A percentile compares a stretch with the other conserved stretches of the same genome.
phyloP scores from a whole-genome alignment of 2,113 vertebrate genomes.

The Axis porcinus region DNA sequence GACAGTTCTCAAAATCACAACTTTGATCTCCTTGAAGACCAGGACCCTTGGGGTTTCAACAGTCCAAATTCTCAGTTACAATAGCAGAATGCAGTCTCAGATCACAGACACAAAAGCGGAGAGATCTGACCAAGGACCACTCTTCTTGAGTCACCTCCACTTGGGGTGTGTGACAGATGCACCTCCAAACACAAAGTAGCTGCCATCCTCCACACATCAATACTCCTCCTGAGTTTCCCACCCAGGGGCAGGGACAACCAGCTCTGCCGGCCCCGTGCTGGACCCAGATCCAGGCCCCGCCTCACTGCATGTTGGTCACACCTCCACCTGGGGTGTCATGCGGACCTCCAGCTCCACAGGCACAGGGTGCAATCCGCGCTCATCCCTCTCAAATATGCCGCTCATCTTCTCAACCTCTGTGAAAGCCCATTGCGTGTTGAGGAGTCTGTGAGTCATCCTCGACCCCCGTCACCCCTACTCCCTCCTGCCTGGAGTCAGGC shows the following conservation, averaged over 20 bases:
- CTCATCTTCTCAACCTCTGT: background rate
- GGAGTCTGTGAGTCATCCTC: too few species aligned
- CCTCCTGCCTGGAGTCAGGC: background rate
- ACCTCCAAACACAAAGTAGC: background rate
- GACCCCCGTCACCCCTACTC: rapidly evolving
- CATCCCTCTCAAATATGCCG: background rate
- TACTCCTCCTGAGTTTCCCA: rapidly evolving
- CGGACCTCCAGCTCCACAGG: rapidly evolving
- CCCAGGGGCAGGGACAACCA: rapidly evolving
- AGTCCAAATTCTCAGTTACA: rapidly evolving
- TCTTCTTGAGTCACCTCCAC: background rate
- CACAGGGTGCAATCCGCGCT: rapidly evolving
- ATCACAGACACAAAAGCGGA: rapidly evolving
- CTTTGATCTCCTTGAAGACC: background rate
- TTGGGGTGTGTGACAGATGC: rapidly evolving
- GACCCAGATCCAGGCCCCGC: rapidly evolving
- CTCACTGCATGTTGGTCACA: rapidly evolving
- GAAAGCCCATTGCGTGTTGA: rapidly evolving
- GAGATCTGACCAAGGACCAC: rapidly evolving
- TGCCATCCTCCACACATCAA: rapidly evolving
- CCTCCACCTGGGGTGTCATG: rapidly evolving
- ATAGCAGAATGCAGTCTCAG: background rate
- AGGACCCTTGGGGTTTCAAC: background rate
- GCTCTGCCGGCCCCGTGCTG: rapidly evolving
- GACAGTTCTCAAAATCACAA: background rate